Evolutionary conservation across 2,113 vertebrate species (phyloP), one percentile per base, ranked within the genome.

Genomic region (Neofelis nebulosa): DNA sequence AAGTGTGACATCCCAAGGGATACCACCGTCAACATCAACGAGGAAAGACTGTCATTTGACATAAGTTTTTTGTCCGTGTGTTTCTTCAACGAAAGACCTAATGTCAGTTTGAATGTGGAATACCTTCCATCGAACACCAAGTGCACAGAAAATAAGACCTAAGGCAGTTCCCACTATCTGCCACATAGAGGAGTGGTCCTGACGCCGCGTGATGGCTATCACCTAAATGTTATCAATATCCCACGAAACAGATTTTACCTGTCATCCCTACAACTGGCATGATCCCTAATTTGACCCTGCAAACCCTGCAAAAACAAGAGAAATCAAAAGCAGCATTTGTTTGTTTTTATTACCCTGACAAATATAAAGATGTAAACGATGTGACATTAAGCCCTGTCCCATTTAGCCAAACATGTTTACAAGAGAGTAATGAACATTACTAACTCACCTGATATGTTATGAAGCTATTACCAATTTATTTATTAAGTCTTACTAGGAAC

Each of bases 141-240:
- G 23, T 2, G 33, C n/a, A 94, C 85, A 93, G 76, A 97, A 55
- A 73, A 97, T 31, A 69, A 48, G 45, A 73, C 96, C 79, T 0
- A 92, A 96, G 92, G 95, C 71, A 63, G 61, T 3, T 93, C 41
- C 27, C 36, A 15, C 0, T 16, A 50, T 68, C 80, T 5, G 3
- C 80, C 87, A 57, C 69, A 2, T 1, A 55, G 55, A 4, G 1
- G 79, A 65, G 68, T 29, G 41, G 73, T 41, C 41, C 12, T 45
- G 85, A 98, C 85, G 57, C 9, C 27, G 83, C 45, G 95, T 3
- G 94, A 98, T 95, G 73, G 84, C 86, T 94, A 84, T 76, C 50
- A 88, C 36, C 52, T 74, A 29, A 97, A 96, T 90, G 93, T 79
- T 61, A 5, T n/a, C 36, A n/a, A 79, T 69, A 94, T 71, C 5